These are phyloP conservation scores for Anguilla anguilla DNA, from an alignment of 2,797 vertebrate genomes.

Conservation along the genomic window DNA sequence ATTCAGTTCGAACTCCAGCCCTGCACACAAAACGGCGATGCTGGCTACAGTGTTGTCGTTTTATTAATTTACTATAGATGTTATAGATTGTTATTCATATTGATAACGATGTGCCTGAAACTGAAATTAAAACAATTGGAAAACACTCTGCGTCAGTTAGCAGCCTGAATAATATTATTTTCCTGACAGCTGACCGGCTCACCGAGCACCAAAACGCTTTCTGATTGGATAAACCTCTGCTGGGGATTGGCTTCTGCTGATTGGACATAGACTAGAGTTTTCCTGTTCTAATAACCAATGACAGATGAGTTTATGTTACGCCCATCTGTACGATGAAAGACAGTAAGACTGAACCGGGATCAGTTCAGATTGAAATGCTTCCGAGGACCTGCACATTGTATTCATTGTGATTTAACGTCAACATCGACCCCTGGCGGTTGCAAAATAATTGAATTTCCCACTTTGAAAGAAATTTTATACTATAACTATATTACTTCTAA, in stretches of 20 bases:
- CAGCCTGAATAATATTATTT: constrained; percentile 3
- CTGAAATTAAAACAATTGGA: not conserved
- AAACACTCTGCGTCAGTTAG: not conserved
- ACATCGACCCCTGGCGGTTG: not conserved
- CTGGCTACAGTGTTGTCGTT: not conserved
- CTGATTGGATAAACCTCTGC: constrained; percentile 27
- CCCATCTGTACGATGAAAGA: not conserved
- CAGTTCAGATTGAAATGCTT: no score
- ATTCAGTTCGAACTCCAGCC: not conserved
- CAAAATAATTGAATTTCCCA: not conserved
- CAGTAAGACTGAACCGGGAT: no score
- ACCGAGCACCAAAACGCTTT: not conserved
- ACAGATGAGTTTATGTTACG: not conserved
- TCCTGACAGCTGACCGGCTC: constrained; percentile 30
- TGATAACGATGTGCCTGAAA: not conserved
- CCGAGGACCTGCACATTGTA: no score
- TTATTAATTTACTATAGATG: not conserved
- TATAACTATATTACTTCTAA: no score
- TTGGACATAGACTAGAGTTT: not conserved
- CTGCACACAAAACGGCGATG: not conserved
- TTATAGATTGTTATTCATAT: not conserved
- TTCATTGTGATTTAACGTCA: not conserved
- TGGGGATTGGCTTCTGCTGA: not conserved
- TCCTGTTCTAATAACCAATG: not conserved
- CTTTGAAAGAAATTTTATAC: no score